A percentile compares a stretch with the other conserved stretches of the same genome.
phyloP scores from a whole-genome alignment of 2,797 vertebrate species.

The Cossypha polioptera region DNA sequence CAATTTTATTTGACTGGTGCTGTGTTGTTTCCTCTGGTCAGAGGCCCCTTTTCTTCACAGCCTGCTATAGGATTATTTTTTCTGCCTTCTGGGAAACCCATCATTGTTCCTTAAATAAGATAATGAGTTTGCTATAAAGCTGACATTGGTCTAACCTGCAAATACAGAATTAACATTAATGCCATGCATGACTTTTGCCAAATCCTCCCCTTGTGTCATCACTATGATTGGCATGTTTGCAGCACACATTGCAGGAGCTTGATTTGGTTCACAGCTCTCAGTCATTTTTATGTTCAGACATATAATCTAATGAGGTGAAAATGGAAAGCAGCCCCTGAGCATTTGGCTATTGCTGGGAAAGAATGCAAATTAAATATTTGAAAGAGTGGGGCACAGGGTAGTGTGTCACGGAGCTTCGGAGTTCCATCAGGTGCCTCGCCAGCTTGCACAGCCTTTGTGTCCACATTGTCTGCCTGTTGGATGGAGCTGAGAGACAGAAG shows the following conservation, averaged over 20 bases:
- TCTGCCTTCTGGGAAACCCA: constrained; percentile 20
- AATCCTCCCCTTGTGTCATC: constrained; percentile 75
- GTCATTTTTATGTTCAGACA: constrained; percentile 67
- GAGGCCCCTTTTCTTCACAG: not conserved
- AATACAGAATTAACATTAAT: constrained; percentile 77
- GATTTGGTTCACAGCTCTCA: constrained; percentile 72
- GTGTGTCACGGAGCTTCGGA: constrained; percentile 30
- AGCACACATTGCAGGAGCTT: constrained; percentile 79
- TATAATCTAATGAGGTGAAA: constrained; percentile 74
- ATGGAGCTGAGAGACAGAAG: constrained; percentile 74
- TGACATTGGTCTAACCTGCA: constrained; percentile 38
- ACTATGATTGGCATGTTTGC: constrained; percentile 79
- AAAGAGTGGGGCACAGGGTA: constrained; percentile 51
- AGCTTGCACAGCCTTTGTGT: constrained; percentile 76
- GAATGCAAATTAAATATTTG: constrained; percentile 79
- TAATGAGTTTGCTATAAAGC: constrained; percentile 14
- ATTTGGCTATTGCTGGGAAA: constrained; percentile 75
- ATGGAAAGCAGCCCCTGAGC: constrained; percentile 69
- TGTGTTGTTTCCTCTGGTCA: not conserved
- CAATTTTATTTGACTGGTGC: not conserved
- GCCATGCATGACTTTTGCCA: constrained; percentile 55
- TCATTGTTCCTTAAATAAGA: constrained; percentile 19
- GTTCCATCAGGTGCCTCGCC: constrained; percentile 79
- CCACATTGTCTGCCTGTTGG: constrained; percentile 74
- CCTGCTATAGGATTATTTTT: not conserved